Base-by-base conservation (phyloP, 2,113 vertebrate species). In the Muntiacus reevesi region DNA sequence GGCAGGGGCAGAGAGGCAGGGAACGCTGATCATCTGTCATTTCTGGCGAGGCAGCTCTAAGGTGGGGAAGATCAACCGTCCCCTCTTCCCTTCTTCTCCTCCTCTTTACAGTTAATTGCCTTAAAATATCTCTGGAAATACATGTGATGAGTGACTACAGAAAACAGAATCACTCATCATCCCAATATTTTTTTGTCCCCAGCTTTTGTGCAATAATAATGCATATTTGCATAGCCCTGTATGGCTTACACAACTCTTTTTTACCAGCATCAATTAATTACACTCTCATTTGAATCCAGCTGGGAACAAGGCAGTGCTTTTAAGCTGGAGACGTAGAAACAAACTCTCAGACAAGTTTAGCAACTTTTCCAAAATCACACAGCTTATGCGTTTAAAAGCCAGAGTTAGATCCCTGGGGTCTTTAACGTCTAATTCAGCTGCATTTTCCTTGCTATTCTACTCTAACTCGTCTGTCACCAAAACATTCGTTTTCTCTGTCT, bases 41-140 rank as follows among this genome's bases (percentile, higher is more conserved):
- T 59, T 95, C 87, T 96, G 25, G 30, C 17, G 21, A 89, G 89
- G 62, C 33, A 71, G 47, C 87, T 98, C 92, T 89, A 95, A 98
- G 89, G 6, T 50, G 50, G 71, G 97, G 17, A 52, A 87, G 98
- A 97, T 28, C 92, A 4, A 43, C 90, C 91, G 60, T 91, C n/a
- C 27, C 30, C 28, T 91, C 81, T 96, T 95, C 50, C 74, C 21
- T 88, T 86, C 33, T 50, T 90, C 97, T 95, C 4, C 60, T 82
- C 79, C 87, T 85, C 27, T 91, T 96, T 55, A 89, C 79, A 64
- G 43, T 82, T 98, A 12, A 87, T 45, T 50, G 67, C 59, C 12
- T 96, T 57, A 78, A 98, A 95, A 89, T 27, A 92, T n/a, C 25
- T 52, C 25, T 62, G 76, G 74, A 97, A 98, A 84, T 23, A 10